A percentile compares a stretch with the other conserved stretches of the same genome.
Evolutionary conservation across 2,888 invertebrate genomes (phyloP).

Genomic region (Amphipoea oculea): DNA sequence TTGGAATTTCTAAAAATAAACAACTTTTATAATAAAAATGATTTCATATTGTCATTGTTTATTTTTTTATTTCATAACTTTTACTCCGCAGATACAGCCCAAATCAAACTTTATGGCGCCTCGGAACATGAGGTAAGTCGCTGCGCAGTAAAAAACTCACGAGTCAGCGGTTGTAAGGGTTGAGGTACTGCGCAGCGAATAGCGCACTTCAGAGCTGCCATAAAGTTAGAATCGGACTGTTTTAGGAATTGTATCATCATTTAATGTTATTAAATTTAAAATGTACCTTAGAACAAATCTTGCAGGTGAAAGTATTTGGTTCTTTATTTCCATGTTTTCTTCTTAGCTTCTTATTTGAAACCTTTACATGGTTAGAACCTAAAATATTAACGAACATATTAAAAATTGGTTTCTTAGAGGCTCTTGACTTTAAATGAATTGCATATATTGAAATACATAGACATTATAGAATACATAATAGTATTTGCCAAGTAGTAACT

Average conservation of each 20-base stretch:
- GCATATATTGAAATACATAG: background rate
- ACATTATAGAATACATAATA: no score
- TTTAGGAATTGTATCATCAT: background rate
- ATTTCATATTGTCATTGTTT: background rate
- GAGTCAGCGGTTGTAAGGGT: no score
- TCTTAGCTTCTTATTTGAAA: constrained; percentile 31
- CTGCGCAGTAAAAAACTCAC: no score
- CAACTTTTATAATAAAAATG: background rate
- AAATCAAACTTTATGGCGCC: background rate
- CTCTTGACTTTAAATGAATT: background rate
- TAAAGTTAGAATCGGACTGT: background rate
- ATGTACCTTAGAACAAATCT: constrained; percentile 72
- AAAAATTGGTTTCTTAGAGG: background rate
- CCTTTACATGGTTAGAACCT: constrained; percentile 40
- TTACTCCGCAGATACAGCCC: no score
- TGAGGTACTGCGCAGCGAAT: no score
- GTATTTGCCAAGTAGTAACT: constrained; percentile 16
- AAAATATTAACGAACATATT: constrained; percentile 24
- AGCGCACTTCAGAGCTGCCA: background rate
- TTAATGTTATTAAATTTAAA: background rate
- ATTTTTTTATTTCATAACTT: background rate
- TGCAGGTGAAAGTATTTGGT: constrained; percentile 62
- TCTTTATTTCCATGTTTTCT: constrained; percentile 32
- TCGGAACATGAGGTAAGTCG: background rate
- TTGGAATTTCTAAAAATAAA: constrained; percentile 76